Percentiles rank a stretch among this genome's conserved stretches.
Conservation (phyloP, 2,113 vertebrate genomes). For the Mobula hypostoma region DNA sequence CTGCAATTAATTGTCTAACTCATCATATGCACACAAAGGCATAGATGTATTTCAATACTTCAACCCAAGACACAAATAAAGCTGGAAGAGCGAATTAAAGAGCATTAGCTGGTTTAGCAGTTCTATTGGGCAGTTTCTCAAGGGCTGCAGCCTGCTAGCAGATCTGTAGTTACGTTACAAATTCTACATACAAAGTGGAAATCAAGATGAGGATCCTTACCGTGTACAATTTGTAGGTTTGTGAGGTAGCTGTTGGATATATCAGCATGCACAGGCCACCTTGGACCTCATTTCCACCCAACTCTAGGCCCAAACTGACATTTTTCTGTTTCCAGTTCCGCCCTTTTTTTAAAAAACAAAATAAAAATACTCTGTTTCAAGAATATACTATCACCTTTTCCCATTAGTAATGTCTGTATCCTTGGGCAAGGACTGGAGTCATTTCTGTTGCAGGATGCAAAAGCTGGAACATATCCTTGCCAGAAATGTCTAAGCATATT, state of each 20-base stretch:
- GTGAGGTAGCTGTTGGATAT: neutral
- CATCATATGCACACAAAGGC: neutral
- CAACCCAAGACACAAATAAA: neutral
- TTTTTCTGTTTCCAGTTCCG: neutral
- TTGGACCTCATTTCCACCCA: neutral
- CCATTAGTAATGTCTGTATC: constrained; percentile 22
- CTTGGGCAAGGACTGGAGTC: constrained; percentile 20
- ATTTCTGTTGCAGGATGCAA: constrained; percentile 16
- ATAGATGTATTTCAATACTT: neutral
- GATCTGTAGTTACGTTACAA: neutral
- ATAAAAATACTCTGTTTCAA: neutral
- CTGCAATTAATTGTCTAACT: neutral
- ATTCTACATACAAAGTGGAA: neutral
- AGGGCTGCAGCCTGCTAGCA: neutral
- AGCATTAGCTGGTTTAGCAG: neutral
- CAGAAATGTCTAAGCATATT: constrained; percentile 8
- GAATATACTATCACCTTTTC: neutral
- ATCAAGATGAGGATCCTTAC: constrained; percentile 12
- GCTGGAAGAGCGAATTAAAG: neutral
- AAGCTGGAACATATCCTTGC: neutral
- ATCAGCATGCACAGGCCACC: neutral
- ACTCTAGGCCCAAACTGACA: neutral
- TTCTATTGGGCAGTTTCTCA: neutral
- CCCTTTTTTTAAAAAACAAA: neutral
- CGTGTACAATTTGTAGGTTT: neutral